phyloP scores from a whole-genome alignment of 2,888 invertebrate genomes.

The Lobophora halterata region DNA sequence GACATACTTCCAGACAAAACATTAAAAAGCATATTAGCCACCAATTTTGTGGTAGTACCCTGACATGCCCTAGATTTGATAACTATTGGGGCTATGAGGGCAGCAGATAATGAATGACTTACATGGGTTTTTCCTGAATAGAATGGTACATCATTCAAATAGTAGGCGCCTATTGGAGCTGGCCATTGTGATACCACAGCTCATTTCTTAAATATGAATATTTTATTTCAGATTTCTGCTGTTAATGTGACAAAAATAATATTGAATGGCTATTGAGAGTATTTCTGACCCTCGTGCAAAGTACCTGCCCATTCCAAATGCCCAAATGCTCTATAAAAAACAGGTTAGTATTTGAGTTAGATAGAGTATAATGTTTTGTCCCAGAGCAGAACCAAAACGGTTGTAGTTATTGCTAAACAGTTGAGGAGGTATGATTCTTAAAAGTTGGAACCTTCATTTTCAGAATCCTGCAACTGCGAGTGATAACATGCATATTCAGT shows the following conservation, averaged over 20 bases:
- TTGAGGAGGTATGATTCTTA: too few species aligned
- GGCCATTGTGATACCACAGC: too few species aligned
- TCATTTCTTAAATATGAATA: neutral
- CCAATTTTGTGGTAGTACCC: conserved; percentile 29
- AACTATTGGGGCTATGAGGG: conserved; percentile 41
- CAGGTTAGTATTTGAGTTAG: conserved; percentile 30
- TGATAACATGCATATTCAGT: conserved; percentile 40
- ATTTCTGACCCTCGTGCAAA: neutral
- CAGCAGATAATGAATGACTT: conserved; percentile 36
- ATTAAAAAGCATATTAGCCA: too few species aligned
- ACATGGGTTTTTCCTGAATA: conserved; percentile 14
- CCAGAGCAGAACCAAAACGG: too few species aligned
- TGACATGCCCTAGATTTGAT: conserved; percentile 48
- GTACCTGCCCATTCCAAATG: conserved; percentile 39
- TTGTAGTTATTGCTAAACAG: too few species aligned
- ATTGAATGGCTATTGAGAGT: conserved; percentile 7
- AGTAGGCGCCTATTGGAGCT: too few species aligned
- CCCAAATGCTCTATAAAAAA: conserved; percentile 46
- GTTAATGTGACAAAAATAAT: too few species aligned
- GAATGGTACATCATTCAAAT: too few species aligned
- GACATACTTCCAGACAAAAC: too few species aligned
- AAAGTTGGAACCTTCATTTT: neutral
- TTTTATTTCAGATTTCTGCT: conserved; percentile 7
- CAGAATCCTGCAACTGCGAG: conserved; percentile 45
- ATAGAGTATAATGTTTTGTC: too few species aligned